These are phyloP conservation scores for Bombus waltoni DNA, from an alignment of 1,140 invertebrate genomes.

Conservation along the genomic window DNA sequence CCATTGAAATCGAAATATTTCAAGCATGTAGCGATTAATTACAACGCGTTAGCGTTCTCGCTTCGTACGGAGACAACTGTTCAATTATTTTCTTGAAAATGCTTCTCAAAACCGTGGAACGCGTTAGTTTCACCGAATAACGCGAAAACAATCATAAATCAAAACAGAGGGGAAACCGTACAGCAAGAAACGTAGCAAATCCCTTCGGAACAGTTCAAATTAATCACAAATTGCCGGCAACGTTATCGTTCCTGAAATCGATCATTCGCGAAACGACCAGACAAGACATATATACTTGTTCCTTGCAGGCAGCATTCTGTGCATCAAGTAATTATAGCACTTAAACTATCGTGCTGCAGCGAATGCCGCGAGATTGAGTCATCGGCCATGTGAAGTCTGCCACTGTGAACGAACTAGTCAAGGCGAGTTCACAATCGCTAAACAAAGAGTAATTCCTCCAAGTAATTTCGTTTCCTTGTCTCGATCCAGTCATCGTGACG, in stretches of 20 bases:
- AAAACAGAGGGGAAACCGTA: not conserved
- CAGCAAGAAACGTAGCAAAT: not conserved
- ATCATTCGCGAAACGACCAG: not conserved
- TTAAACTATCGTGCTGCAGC: slow-evolving; percentile 54
- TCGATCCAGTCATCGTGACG: not conserved
- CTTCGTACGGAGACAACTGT: too few species aligned
- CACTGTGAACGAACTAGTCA: slow-evolving; percentile 2
- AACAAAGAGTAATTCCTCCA: not conserved
- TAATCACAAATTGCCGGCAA: not conserved
- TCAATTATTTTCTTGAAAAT: not conserved
- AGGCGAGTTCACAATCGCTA: not conserved
- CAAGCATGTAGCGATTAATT: not conserved
- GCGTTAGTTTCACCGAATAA: not conserved
- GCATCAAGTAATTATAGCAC: slow-evolving; percentile 68
- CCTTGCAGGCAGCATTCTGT: slow-evolving; percentile 31
- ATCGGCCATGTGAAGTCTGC: slow-evolving; percentile 43
- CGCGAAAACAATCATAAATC: not conserved
- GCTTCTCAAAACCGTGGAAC: not conserved
- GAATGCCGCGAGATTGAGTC: slow-evolving; percentile 54
- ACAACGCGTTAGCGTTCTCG: too few species aligned
- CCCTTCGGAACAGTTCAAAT: not conserved
- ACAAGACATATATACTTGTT: not conserved
- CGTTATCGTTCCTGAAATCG: not conserved
- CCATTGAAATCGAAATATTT: not conserved
- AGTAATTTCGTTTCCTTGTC: not conserved